These are phyloP conservation scores for Ceratina japonica DNA, from an alignment of 1,140 invertebrate genomes.

Conservation along the genomic window DNA sequence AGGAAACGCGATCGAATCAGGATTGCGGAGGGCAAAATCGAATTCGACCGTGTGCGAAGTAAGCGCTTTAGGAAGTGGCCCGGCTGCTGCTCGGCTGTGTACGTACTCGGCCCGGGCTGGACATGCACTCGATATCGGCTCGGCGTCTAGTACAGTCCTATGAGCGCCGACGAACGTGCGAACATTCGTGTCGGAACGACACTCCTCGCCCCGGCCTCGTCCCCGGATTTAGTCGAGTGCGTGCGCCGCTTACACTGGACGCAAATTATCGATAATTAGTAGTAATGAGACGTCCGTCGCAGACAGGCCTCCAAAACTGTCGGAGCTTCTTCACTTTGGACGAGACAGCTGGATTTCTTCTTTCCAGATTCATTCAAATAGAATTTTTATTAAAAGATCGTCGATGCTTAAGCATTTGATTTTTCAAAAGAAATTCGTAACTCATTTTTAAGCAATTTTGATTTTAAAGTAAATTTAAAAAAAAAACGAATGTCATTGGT, in stretches of 20 bases:
- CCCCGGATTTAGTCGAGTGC: conserved; percentile 7
- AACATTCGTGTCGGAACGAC: conserved; percentile 39
- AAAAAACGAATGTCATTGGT: no score
- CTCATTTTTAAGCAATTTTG: no score
- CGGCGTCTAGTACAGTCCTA: conserved; percentile 45
- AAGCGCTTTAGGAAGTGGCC: conserved; percentile 49
- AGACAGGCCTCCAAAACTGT: not conserved
- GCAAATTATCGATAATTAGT: conserved; percentile 45
- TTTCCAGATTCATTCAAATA: no score
- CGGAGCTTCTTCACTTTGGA: not conserved
- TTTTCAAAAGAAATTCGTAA: no score
- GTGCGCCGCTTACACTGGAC: conserved; percentile 21
- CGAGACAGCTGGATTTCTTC: not conserved
- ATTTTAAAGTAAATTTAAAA: no score
- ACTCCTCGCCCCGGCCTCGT: not conserved
- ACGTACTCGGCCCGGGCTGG: conserved; percentile 14
- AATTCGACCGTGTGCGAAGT: conserved; percentile 40
- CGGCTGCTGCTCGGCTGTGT: not conserved
- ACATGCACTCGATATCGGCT: conserved; percentile 51
- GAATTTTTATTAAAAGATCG: no score
- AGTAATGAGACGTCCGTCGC: conserved; percentile 32
- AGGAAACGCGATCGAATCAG: conserved; percentile 25
- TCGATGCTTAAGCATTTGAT: no score
- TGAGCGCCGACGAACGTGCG: conserved; percentile 29
- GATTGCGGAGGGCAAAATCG: conserved; percentile 30